These are phyloP conservation scores for Rhabdomys dilectus DNA, from an alignment of 2,113 vertebrate species.

Conservation along the genomic window DNA sequence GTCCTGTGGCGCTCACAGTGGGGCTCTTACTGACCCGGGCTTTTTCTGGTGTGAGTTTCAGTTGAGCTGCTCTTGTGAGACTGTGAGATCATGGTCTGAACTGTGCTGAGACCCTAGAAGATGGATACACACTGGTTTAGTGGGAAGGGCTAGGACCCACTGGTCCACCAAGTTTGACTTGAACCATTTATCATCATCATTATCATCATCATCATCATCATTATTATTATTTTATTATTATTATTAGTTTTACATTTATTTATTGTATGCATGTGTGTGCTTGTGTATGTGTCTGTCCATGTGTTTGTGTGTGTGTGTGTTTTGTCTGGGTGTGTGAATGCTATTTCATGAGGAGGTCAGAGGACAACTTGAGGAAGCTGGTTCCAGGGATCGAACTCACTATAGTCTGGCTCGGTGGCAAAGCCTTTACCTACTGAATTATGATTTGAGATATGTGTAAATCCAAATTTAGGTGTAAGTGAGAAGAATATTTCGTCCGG, in stretches of 20 bases:
- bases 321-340: neutral
- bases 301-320: neutral
- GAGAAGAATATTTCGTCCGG: neutral
- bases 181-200: neutral
- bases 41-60: slow-evolving; percentile 39
- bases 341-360: neutral
- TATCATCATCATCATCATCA: too few species aligned
- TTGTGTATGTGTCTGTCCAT: neutral
- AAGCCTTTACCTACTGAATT: neutral
- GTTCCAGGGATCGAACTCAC: neutral
- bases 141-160: neutral
- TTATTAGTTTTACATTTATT: neutral
- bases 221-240: neutral
- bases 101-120: neutral
- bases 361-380: neutral
- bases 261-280: neutral
- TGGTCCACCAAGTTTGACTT: neutral
- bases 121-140: neutral
- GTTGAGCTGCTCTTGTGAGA: neutral
- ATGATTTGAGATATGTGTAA: neutral
- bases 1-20: neutral
- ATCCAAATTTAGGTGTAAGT: neutral
- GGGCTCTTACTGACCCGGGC: neutral
- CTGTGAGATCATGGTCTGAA: neutral
- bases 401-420: neutral